Evolutionary conservation across 1,140 invertebrate genomes (phyloP).

Genomic region (Gyrodactylus bullatarudis): DNA sequence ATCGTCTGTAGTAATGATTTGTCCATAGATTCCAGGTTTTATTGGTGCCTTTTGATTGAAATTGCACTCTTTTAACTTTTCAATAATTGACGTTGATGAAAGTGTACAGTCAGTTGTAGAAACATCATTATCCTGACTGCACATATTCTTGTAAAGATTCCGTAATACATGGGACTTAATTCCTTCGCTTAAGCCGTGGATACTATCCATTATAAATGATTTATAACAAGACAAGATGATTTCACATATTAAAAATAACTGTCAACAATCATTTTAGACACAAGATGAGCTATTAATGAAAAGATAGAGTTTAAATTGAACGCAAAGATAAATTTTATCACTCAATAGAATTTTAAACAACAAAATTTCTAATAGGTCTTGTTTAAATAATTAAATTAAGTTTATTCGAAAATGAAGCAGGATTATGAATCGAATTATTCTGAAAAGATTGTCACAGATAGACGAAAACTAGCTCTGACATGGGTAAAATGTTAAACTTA

Average conservation of each 20-base stretch:
- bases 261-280: no score
- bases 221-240: neutral
- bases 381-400: no score
- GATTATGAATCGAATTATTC: no score
- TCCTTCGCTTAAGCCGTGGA: neutral
- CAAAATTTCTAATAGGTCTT: no score
- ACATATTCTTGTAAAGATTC: neutral
- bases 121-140: neutral
- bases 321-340: no score
- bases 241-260: neutral
- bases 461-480: no score
- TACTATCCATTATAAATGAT: neutral
- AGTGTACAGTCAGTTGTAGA: neutral
- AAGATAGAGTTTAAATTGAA: no score
- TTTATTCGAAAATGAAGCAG: no score
- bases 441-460: no score
- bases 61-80: neutral
- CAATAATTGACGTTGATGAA: neutral
- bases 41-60: neutral
- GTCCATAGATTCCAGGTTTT: neutral
- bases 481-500: no score
- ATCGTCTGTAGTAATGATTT: neutral
- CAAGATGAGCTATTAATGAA: no score
- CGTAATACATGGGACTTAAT: neutral
- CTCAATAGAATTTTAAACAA: no score